Evolutionary conservation across 2,888 invertebrate species (phyloP), one percentile per base, ranked within the genome.

Genomic region (Acleris literana): DNA sequence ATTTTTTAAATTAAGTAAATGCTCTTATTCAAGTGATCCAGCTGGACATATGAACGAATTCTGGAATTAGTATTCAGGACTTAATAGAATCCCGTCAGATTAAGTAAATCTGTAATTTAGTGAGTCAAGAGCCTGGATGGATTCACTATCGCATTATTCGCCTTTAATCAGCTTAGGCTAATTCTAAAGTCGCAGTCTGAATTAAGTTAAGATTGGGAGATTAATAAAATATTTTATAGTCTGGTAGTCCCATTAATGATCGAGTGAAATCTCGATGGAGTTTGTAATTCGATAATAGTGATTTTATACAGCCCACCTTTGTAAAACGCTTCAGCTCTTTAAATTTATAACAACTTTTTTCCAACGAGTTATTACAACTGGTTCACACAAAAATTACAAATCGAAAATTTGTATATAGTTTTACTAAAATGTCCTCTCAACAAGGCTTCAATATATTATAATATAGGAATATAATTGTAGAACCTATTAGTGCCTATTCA

Each of bases 101-200:
- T 69, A 69, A 76, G 73, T 75, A 73, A 74, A 74, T 73, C 70
- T 71, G 70, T 73, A 73, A 76, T 78, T 77, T 73, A 78, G 75
- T 76, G 74, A 76, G 71, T 73, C 73, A 64, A 57, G 63, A 58
- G 68, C 54, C 68, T 69, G 63, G 63, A 66, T 49, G 62, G 68
- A 71, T 65, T 55, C 52, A 13, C 58, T 54, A 56, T 63, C 64
- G 69, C 69, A 72, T 77, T 72, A 67, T 69, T 62, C 70, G 63
- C 65, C 64, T 63, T 64, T 68, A 70, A 73, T 70, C 70, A 70
- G 70, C 68, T 67, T 67, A 63, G 54, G 62, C 61, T 68, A 63
- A 63, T 63, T 57, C 54, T 68, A 55, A 68, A 54, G 49, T 63
- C 48, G 51, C 59, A 54, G 52, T 58, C 59, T 20, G 55, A 57